Conservation (phyloP, 2,888 invertebrate genomes). For the Petrolisthes cinctipes region DNA sequence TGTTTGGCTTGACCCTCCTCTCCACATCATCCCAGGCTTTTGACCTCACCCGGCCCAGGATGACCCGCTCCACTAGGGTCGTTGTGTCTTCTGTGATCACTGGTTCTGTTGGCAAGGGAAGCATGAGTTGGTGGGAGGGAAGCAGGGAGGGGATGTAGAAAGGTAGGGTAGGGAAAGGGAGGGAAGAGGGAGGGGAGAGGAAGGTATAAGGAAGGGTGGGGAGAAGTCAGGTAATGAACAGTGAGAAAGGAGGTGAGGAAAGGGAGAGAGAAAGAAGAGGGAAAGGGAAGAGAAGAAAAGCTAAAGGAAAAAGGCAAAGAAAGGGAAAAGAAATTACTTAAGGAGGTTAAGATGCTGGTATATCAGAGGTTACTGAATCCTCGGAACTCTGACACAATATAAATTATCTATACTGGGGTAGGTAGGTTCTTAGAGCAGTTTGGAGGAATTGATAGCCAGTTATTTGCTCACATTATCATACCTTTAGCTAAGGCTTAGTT, state of each 20-base stretch:
- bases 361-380: too few relatives aligned
- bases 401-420: too few relatives aligned
- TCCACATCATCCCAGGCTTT: conserved; percentile 94
- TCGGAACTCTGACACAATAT: too few relatives aligned
- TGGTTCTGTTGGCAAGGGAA: conserved; percentile 75
- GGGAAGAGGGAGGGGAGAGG: background rate
- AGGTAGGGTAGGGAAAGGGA: background rate
- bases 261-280: background rate
- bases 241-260: background rate
- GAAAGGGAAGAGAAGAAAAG: background rate
- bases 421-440: too few relatives aligned
- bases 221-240: background rate
- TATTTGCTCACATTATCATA: too few relatives aligned
- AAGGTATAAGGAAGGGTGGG: background rate
- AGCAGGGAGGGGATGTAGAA: too few relatives aligned
- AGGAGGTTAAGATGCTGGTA: background rate
- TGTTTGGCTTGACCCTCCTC: conserved; percentile 85
- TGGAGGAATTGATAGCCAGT: too few relatives aligned
- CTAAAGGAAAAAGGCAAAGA: background rate
- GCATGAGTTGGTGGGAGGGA: too few relatives aligned
- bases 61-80: conserved; percentile 87
- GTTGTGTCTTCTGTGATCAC: conserved; percentile 93
- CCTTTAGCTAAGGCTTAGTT: too few relatives aligned
- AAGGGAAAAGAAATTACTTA: background rate
- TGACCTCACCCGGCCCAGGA: conserved; percentile 91